Base-by-base conservation (phyloP, 2,797 vertebrate species). In the Poecilia gillii region DNA sequence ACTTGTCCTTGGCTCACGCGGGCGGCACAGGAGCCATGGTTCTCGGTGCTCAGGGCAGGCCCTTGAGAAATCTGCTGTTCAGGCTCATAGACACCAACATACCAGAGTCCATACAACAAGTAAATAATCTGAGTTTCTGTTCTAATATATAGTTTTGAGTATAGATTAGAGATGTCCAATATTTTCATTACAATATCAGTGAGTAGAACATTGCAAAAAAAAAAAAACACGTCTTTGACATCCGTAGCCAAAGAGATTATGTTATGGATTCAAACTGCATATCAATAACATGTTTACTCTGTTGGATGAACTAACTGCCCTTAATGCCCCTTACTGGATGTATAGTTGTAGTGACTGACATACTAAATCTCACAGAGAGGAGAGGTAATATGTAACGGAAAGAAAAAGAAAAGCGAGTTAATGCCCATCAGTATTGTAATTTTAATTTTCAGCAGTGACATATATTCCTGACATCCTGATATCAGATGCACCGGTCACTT, bases 71-170 rank as follows among this genome's bases (percentile, higher is more conserved):
- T 90, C 93, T 97, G 2, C 95, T 97, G 74, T 97, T 96, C 85
- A 94, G 96, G 80, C 96, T 97, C 53, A 96, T 97, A 66, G 96
- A 97, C 88, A 96, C 96, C 73, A 94, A 93, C 73, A 95, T 96
- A 81, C 96, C 96, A n/a, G 96, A 96, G 72, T 94, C 95, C 57
- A 96, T 97, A 88, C 95, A 96, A 85, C 95, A 97, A 94, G 96
- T 97, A 87, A 80, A 79, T 23, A 0, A 64, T 72, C 16, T 33
- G 20, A 47, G 13, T 43, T 64, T 23, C 31, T 76, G 47, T 62
- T 16, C 36, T 7, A 41, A 72, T 66, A 72, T 66, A 9, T 53
- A 64, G n/a, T 45, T 20, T 25, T 20, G 1, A 28, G 6, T 39
- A 23, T 36, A 41, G 9, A 3, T 45, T 1, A 28, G 25, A 43